Evolutionary conservation across 2,797 vertebrate genomes (phyloP).

Genomic region (Salarias fasciatus): DNA sequence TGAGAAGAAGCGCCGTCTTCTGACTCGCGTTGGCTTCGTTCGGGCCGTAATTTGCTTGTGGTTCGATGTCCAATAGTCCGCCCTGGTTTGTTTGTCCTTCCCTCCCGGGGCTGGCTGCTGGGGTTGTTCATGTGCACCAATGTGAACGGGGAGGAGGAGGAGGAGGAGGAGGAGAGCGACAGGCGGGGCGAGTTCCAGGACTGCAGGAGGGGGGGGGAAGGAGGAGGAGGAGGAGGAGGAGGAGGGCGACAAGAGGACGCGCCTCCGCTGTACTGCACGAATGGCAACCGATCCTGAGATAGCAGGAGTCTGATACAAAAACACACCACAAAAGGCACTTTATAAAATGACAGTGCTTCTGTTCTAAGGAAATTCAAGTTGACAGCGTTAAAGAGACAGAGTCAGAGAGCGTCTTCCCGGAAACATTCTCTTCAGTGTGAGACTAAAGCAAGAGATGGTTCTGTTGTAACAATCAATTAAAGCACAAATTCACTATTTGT

Average conservation of each 20-base stretch:
- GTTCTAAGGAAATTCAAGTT: constrained; percentile 97
- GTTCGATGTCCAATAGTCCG: constrained; percentile 43
- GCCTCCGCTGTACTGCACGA: constrained; percentile 71
- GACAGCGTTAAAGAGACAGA: constrained; percentile 85
- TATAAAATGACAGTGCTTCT: constrained; percentile 98
- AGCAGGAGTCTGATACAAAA: constrained; percentile 93
- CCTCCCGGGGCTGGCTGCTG: constrained; percentile 62
- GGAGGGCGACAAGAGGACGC: constrained; percentile 42
- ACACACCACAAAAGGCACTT: constrained; percentile 99
- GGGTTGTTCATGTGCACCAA: constrained; percentile 64
- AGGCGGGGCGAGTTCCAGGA: constrained; percentile 66
- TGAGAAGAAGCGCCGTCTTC: constrained; percentile 35
- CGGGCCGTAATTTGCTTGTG: constrained; percentile 43
- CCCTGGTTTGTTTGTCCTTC: constrained; percentile 61
- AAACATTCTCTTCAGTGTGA: constrained; percentile 88
- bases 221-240: constrained; percentile 38
- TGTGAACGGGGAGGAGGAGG: constrained; percentile 58
- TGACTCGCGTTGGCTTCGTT: constrained; percentile 52
- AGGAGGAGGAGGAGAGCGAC: constrained; percentile 51
- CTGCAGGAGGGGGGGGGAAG: constrained; percentile 21
- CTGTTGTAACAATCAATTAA: constrained; percentile 69
- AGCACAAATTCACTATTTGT: constrained; percentile 70
- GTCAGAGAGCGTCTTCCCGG: constrained; percentile 73
- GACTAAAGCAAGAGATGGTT: constrained; percentile 77
- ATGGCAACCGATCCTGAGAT: constrained; percentile 96